Base-by-base conservation (phyloP, 2,888 invertebrate genomes). In the Tortricodes alternella region DNA sequence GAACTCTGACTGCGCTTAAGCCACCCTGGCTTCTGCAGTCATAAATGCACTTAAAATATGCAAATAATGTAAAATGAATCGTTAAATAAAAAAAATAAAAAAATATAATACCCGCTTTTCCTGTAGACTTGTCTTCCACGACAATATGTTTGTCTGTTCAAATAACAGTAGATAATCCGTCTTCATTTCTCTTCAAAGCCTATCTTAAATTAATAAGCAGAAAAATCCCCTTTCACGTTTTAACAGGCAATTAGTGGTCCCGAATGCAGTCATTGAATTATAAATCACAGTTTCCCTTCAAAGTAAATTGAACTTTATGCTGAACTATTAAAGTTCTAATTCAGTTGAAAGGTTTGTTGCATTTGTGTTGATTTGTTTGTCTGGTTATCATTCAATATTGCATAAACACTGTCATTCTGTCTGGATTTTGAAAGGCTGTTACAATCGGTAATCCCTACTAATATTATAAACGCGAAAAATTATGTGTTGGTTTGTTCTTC, bases 311-410 rank as follows among this genome's bases (percentile, higher is more conserved):
- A 48, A 66, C 68, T 52, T 46, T 66, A 60, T n/a, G 0, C 0
- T 7, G 4, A 18, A 1, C 0, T 0, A 0, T 3, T 13, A 59
- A 50, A 51, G 52, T 65, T 7, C 0, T 9, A 9, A 11, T 55
- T 52, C 11, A 21, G 11, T 38, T 24, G 41, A 3, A 4, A n/a
- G n/a, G 18, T 3, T 76, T 74, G 78, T 75, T 79, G 77, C 75
- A 74, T 66, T 65, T 53, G 74, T 76, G 77, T 77, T 78, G 73
- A 78, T 73, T 75, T 77, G 77, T 81, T 80, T 76, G 73, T 83
- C n/a, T n/a, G n/a, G 83, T 82, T 79, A 74, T 85, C 87, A 85
- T 88, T 88, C 85, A 74, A 74, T 65, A 61, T 62, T 70, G 72
- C 71, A 74, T 70, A 68, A 73, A 72, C 71, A 71, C 69, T 69